A percentile compares a stretch with the other conserved stretches of the same genome.
Conservation (phyloP, 2,113 vertebrate genomes). For the Prochilodus magdalenae region DNA sequence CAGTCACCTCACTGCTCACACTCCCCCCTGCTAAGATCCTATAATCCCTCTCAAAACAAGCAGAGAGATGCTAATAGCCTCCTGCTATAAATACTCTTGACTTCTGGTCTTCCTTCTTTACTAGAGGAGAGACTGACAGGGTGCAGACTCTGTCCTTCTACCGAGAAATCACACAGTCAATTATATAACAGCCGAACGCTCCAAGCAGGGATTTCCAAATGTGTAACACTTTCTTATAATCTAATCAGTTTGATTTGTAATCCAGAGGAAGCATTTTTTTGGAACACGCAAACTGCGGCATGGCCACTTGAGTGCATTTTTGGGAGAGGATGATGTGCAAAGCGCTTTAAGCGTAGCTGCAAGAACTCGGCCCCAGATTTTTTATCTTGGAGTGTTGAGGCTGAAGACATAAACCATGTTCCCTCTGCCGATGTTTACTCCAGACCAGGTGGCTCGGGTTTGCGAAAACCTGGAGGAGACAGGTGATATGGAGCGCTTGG, state of each 20-base stretch:
- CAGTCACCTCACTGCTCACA: constrained; percentile 72
- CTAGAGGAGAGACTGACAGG: constrained; percentile 42
- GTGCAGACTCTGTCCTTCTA: constrained; percentile 28
- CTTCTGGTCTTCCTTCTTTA: constrained; percentile 72
- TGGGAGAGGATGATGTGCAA: constrained; percentile 24
- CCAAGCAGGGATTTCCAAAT: neutral
- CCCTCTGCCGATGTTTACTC: constrained; percentile 80
- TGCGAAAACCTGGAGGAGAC: constrained; percentile 84
- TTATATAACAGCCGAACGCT: constrained; percentile 13
- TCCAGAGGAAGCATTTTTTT: neutral
- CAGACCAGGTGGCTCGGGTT: constrained; percentile 81
- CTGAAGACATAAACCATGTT: constrained; percentile 69
- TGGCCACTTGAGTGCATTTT: neutral
- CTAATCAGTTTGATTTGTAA: neutral
- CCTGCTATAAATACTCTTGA: constrained; percentile 78
- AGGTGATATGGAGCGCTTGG: constrained; percentile 82
- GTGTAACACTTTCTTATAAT: neutral
- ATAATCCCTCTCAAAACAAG: constrained; percentile 83
- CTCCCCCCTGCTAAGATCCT: constrained; percentile 70
- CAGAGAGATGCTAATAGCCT: constrained; percentile 79
- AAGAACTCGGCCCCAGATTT: no score
- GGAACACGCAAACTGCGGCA: neutral
- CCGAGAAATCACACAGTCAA: neutral
- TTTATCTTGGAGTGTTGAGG: neutral
- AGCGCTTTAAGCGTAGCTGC: neutral